Evolutionary conservation across 2,113 vertebrate species (phyloP), one percentile per base, ranked within the genome.

Genomic region (Paramisgurnus dabryanus): DNA sequence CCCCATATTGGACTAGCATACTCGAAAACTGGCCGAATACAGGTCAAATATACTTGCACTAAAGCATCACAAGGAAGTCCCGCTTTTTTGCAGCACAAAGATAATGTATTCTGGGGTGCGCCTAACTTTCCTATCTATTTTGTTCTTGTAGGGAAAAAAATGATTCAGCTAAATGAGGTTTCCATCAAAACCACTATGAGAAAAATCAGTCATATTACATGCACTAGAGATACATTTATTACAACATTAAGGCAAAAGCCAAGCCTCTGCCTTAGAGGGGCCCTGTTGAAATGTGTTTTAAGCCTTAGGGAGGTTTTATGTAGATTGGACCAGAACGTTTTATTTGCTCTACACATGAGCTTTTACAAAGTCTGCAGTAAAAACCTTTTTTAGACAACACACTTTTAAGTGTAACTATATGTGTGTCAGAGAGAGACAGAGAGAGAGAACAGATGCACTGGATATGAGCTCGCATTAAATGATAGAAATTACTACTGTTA

Each of bases 321-420:
- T 78, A 87, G 82, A 89, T 82, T 85, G 85, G 83, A 88, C 79
- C 75, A 86, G 86, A 88, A 86, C 86, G 80, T 78, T 17, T 69
- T 69, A 83, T 89, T 90, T 88, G 82, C 85, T 90, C 78, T 80
- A 73, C 80, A 75, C 80, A 76, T 61, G 69, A 88, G 69, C 77
- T 85, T 84, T 74, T 12, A 57, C 81, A 85, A 77, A 61, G 74
- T 67, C 53, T 81, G 85, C 80, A 83, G 81, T 87, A 87, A 89
- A 90, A 89, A 86, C 66, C 70, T 64, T 82, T 82, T 60, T 47
- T 70, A 81, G 76, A 75, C 76, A 34, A 57, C 83, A 43, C 67
- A 55, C 71, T 18, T 74, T 72, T 68, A 81, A 76, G 81, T 78
- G 58, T 81, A 55, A 39, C 11, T 55, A 43, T 65, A 70, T 70